Conservation (phyloP, 2,888 invertebrate species). For the Hermaeophaga mercurialis region DNA sequence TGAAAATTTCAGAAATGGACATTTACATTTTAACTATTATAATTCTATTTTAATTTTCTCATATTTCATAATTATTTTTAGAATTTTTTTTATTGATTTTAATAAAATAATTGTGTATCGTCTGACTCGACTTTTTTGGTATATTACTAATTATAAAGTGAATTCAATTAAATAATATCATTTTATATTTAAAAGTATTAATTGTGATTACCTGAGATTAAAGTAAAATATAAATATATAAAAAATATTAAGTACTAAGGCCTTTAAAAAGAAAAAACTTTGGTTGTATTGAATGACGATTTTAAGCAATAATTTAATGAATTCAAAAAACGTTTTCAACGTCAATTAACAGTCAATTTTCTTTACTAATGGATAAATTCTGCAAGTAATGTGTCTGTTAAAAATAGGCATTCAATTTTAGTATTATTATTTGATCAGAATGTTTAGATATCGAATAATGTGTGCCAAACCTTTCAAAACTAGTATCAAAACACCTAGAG, state of each 20-base stretch:
- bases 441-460: neutral
- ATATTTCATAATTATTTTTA: too few relatives aligned
- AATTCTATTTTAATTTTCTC: too few relatives aligned
- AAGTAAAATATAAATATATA: slow-evolving; percentile 10
- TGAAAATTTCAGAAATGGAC: too few relatives aligned
- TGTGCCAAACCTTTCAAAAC: neutral
- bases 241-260: slow-evolving; percentile 6
- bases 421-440: too few relatives aligned
- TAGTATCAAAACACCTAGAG: too few relatives aligned
- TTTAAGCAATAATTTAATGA: neutral
- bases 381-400: neutral
- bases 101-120: too few relatives aligned
- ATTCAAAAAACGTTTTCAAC: neutral
- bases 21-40: too few relatives aligned
- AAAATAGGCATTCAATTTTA: too few relatives aligned
- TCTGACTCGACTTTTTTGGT: neutral
- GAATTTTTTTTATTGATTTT: too few relatives aligned
- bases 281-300: neutral
- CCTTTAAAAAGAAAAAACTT: neutral
- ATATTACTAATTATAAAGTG: slow-evolving; percentile 5
- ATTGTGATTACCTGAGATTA: slow-evolving; percentile 27
- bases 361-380: neutral
- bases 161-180: slow-evolving; percentile 1
- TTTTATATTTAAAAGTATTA: slow-evolving; percentile 16
- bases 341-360: slow-evolving; percentile 1